phyloP scores from a whole-genome alignment of 1,140 invertebrate genomes.

The Ostrea denselamellosa region DNA sequence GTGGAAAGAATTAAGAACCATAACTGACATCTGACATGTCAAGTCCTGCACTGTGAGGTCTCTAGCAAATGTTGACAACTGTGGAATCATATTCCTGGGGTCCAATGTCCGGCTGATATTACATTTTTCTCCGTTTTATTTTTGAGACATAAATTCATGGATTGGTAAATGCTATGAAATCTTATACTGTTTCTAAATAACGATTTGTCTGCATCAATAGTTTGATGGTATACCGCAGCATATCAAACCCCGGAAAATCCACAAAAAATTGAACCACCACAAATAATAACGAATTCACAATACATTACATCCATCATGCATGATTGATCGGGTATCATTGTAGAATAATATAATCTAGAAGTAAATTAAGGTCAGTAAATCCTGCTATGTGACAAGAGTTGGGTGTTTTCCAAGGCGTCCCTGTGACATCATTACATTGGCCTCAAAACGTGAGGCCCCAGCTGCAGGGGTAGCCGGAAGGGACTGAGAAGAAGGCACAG shows the following conservation, averaged over 20 bases:
- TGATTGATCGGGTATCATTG: not conserved
- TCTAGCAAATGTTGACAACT: too few relatives aligned
- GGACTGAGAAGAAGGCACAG: conserved; percentile 48
- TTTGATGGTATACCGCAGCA: not conserved
- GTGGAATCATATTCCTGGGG: too few relatives aligned
- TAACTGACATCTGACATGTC: too few relatives aligned
- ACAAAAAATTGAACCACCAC: not conserved
- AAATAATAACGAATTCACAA: too few relatives aligned
- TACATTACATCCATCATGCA: not conserved
- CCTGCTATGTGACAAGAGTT: conserved; percentile 54
- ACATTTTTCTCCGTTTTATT: too few relatives aligned
- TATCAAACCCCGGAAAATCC: not conserved
- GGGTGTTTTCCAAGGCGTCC: conserved; percentile 64
- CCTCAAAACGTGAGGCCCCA: conserved; percentile 63
- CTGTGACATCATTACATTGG: conserved; percentile 56
- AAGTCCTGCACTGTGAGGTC: too few relatives aligned
- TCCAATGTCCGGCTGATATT: too few relatives aligned
- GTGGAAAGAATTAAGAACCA: too few relatives aligned
- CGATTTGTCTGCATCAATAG: not conserved
- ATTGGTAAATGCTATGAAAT: too few relatives aligned
- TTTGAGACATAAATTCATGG: too few relatives aligned
- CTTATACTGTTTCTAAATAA: too few relatives aligned
- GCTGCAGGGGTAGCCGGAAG: conserved; percentile 51
- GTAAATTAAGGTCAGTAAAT: not conserved
- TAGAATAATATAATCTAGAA: not conserved